phyloP scores from a whole-genome alignment of 2,113 vertebrate genomes.

The Zingel zingel region DNA sequence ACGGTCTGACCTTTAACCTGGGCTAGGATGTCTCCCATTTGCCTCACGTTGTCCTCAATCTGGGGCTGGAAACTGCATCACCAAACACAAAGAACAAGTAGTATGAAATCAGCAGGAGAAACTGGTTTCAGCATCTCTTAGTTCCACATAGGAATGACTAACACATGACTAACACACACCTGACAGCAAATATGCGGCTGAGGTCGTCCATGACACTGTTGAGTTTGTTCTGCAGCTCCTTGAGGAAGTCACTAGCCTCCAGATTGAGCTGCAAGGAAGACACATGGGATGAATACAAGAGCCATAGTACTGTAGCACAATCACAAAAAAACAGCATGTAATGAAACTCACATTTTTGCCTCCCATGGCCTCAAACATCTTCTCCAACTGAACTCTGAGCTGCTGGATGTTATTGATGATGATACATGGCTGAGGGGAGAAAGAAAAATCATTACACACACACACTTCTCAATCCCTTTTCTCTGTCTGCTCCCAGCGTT shows the following conservation, averaged over 20 bases:
- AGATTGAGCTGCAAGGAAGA: constrained; percentile 87
- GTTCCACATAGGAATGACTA: not conserved
- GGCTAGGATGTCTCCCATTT: constrained; percentile 96
- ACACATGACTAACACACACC: constrained; percentile 84
- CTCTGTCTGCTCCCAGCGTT: constrained; percentile 28
- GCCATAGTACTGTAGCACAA: not conserved
- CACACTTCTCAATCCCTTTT: constrained; percentile 5
- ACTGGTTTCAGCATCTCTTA: not conserved
- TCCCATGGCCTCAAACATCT: constrained; percentile 99
- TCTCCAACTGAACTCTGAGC: constrained; percentile 95
- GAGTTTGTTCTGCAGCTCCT: constrained; percentile 96
- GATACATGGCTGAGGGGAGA: constrained; percentile 89
- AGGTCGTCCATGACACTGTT: constrained; percentile 97
- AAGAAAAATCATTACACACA: constrained; percentile 37
- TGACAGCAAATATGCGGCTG: constrained; percentile 94
- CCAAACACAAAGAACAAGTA: not conserved
- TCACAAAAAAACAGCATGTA: not conserved
- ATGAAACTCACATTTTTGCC: constrained; percentile 90
- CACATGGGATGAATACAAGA: constrained; percentile 6
- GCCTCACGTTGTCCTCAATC: constrained; percentile 94
- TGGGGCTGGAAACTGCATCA: constrained; percentile 93
- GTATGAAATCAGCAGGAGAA: not conserved
- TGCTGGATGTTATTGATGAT: constrained; percentile 99
- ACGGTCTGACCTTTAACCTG: constrained; percentile 97
- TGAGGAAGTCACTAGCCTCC: constrained; percentile 96